Conservation (phyloP, 2,888 invertebrate species). For the Dascillus cervinus region DNA sequence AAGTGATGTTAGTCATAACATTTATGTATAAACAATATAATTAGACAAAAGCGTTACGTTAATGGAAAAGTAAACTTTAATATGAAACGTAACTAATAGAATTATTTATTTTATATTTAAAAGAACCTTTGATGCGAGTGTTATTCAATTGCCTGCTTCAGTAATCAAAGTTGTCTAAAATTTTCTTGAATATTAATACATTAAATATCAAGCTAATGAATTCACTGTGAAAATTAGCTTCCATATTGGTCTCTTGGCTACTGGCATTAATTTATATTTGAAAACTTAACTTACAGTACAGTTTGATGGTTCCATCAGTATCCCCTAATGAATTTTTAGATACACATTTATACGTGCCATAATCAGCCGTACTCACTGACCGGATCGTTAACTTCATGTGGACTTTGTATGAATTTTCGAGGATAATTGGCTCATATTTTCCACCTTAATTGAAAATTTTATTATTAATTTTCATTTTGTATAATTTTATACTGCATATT, state of each 20-base stretch:
- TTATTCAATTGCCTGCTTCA: slow-evolving; percentile 17
- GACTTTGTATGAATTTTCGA: slow-evolving; percentile 70
- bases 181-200: neutral
- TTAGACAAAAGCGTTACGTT: no score
- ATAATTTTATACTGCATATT: slow-evolving; percentile 11
- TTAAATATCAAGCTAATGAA: neutral
- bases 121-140: slow-evolving; percentile 5
- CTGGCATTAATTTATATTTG: slow-evolving; percentile 12
- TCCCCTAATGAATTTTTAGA: slow-evolving; percentile 78
- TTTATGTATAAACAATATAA: no score
- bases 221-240: no score
- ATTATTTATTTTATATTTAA: no score
- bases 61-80: no score
- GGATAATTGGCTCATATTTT: slow-evolving; percentile 63
- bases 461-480: neutral
- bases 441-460: slow-evolving; percentile 27
- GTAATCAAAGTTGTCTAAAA: slow-evolving; percentile 13
- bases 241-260: no score
- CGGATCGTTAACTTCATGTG: slow-evolving; percentile 67
- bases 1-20: no score
- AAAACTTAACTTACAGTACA: slow-evolving; percentile 61
- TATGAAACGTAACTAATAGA: no score
- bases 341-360: slow-evolving; percentile 73
- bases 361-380: slow-evolving; percentile 59
- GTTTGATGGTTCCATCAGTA: slow-evolving; percentile 74